These are phyloP conservation scores for Eugnorisma glareosa DNA, from an alignment of 2,888 invertebrate species.

Conservation along the genomic window DNA sequence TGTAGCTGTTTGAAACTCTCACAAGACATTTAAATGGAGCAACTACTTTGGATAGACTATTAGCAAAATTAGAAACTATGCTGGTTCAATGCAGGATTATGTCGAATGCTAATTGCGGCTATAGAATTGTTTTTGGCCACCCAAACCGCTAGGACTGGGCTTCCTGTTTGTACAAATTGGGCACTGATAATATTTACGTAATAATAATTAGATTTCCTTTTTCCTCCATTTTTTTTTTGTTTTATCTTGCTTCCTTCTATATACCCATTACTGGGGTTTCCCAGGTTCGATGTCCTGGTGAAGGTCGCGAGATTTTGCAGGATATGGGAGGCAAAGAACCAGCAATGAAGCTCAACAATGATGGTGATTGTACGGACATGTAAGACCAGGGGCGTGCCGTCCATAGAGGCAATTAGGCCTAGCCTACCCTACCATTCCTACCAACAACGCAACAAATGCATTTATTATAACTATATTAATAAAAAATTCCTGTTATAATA, in stretches of 20 bases:
- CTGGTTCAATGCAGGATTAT: not conserved
- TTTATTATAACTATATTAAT: too few species aligned
- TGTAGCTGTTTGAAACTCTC: slow-evolving; percentile 32
- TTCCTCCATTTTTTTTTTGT: not conserved
- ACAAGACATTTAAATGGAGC: slow-evolving; percentile 18
- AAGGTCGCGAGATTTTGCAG: not conserved
- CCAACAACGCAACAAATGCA: too few species aligned
- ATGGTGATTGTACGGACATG: not conserved
- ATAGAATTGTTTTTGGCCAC: not conserved
- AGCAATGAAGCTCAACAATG: not conserved
- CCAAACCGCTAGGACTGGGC: not conserved
- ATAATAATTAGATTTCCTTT: not conserved
- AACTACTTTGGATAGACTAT: slow-evolving; percentile 1
- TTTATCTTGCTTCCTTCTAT: not conserved
- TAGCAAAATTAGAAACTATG: slow-evolving; percentile 19
- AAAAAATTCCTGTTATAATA: too few species aligned
- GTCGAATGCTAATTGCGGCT: not conserved
- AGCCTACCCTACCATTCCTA: too few species aligned
- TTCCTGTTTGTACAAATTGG: slow-evolving; percentile 1
- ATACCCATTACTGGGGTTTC: not conserved
- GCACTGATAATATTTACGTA: not conserved
- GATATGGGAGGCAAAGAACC: not conserved
- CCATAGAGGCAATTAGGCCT: too few species aligned
- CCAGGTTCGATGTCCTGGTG: not conserved
- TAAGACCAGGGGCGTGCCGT: too few species aligned